These are phyloP conservation scores for Cyclargus thomasi DNA, from an alignment of 1,140 invertebrate genomes.

Conservation along the genomic window DNA sequence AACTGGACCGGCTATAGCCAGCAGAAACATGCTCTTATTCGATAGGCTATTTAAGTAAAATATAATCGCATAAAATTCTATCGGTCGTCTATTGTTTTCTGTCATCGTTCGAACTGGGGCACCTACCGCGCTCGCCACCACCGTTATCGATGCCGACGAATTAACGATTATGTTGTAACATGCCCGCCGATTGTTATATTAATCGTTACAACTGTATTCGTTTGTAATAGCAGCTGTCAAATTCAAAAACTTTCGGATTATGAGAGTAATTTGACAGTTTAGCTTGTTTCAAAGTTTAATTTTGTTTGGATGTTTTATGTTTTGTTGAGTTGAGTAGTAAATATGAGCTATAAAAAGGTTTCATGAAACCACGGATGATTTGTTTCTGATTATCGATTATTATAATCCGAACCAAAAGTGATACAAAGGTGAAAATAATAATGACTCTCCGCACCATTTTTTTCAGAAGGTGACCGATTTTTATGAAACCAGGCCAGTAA, in stretches of 20 bases:
- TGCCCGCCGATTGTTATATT: conserved; percentile 11
- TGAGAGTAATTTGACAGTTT: neutral
- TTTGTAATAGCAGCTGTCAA: neutral
- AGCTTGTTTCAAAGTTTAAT: too few relatives aligned
- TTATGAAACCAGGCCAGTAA: too few relatives aligned
- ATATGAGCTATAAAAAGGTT: too few relatives aligned
- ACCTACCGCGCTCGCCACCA: conserved; percentile 44
- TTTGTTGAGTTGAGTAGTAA: too few relatives aligned
- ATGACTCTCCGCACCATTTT: too few relatives aligned
- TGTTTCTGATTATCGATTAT: too few relatives aligned
- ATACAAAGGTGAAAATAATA: too few relatives aligned
- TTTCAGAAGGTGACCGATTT: too few relatives aligned
- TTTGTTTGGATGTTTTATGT: too few relatives aligned
- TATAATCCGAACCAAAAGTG: too few relatives aligned
- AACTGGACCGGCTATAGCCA: conserved; percentile 26
- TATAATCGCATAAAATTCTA: conserved; percentile 34
- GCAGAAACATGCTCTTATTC: conserved; percentile 32
- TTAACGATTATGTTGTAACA: conserved; percentile 31
- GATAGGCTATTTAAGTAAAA: conserved; percentile 35
- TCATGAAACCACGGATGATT: too few relatives aligned
- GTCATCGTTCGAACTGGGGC: conserved; percentile 37
- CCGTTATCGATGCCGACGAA: conserved; percentile 38
- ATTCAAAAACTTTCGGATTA: neutral
- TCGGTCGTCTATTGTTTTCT: conserved; percentile 32
- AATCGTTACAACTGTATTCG: conserved; percentile 3